Base-by-base conservation (phyloP, 2,113 vertebrate genomes). In the Pycnonotus jocosus region DNA sequence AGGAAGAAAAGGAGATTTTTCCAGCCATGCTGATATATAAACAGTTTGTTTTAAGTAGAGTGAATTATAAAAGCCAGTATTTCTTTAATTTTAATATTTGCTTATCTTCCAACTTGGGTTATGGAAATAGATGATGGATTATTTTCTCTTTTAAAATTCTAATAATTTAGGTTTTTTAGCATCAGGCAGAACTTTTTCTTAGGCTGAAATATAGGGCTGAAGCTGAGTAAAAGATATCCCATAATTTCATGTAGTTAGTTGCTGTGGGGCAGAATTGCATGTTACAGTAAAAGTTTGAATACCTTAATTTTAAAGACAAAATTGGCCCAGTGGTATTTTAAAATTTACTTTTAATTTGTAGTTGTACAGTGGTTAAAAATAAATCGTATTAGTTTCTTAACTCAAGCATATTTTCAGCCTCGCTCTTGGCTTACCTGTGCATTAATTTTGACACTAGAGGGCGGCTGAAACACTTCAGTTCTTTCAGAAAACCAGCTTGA, bases 371-470 rank as follows among this genome's bases (percentile, higher is more conserved):
- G 7, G 6, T 83, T 83, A 61, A 81, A 38, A 80, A 53, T 51
- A 56, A 45, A 35, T 11, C 7, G 5, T 56, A 44, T 15, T 33
- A 27, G 40, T 74, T 86, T 78, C 27, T 53, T 71, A 54, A 31
- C 14, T 78, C 5, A 5, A 14, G 35, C 51, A 10, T 86, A 33
- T 50, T 87, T 53, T 71, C 18, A 37, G 17, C 57, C 35, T 57
- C 15, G 12, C 33, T 53, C 42, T 66, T 58, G 50, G 11, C 13
- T 70, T 40, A 40, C 6, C 47, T 62, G 30, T 78, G 30, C 25
- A 5, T 72, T 68, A 8, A 50, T 56, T 57, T 71, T 30, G 65
- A 93, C 96, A 68, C 96, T 91, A 96, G 97, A 90, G 95, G 97
- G 97, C 92, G 0, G 23, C 27, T 79, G 51, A 61, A 95, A 79